phyloP scores from a whole-genome alignment of 2,888 invertebrate species.

The Lasioglossum zephyrum region DNA sequence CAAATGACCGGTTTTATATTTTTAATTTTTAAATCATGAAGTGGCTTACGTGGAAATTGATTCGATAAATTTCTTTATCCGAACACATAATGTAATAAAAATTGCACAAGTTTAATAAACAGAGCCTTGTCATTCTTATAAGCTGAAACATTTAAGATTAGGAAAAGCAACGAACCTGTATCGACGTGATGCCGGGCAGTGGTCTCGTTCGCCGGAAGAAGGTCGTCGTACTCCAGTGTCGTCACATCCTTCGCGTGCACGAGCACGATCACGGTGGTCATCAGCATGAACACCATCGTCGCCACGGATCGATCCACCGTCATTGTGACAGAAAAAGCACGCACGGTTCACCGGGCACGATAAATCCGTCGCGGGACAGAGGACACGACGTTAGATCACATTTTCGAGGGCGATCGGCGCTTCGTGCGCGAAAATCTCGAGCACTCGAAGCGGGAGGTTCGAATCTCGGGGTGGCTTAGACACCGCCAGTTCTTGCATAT shows the following conservation, averaged over 20 bases:
- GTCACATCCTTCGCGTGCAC: conserved; percentile 69
- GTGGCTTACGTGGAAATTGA: too few relatives aligned
- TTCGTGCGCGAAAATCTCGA: conserved; percentile 30
- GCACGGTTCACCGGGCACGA: conserved; percentile 44
- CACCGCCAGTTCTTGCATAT: conserved; percentile 35
- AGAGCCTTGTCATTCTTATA: too few relatives aligned
- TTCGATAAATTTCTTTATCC: too few relatives aligned
- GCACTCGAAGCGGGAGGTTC: conserved; percentile 50
- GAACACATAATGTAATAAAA: too few relatives aligned
- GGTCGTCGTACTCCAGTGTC: conserved; percentile 70
- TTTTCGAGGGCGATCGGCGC: conserved; percentile 48
- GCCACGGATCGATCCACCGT: conserved; percentile 59
- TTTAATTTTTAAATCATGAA: too few relatives aligned
- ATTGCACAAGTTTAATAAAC: too few relatives aligned
- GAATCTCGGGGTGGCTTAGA: conserved; percentile 32
- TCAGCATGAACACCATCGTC: conserved; percentile 71
- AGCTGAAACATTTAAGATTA: too few relatives aligned
- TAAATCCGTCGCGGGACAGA: conserved; percentile 53
- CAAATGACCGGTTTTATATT: too few relatives aligned
- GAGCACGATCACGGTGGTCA: conserved; percentile 69
- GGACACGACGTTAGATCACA: conserved; percentile 61
- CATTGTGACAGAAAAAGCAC: conserved; percentile 54
- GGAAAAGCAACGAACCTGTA: conserved; percentile 68
- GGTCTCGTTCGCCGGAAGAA: conserved; percentile 61
- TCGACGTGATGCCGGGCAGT: conserved; percentile 67